Evolutionary conservation across 1,140 invertebrate genomes (phyloP).

Genomic region (Dreissena rostriformis): DNA sequence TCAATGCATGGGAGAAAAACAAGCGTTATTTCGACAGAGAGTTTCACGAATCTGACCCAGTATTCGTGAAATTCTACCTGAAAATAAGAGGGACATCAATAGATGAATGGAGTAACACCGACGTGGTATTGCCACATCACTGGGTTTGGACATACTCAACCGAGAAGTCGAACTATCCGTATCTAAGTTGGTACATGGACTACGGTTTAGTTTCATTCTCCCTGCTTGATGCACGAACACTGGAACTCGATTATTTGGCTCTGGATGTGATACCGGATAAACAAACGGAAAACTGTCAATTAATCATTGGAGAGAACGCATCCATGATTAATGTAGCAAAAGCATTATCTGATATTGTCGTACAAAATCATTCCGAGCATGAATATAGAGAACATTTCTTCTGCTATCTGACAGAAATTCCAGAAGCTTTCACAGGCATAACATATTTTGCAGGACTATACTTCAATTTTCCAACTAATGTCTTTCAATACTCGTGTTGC

Average conservation of each 20-base stretch:
- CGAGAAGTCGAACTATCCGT: constrained; percentile 5
- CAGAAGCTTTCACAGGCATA: neutral
- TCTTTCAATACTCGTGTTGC: constrained; percentile 28
- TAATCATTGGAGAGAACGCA: neutral
- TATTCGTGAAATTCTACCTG: too few relatives aligned
- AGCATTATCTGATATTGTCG: neutral
- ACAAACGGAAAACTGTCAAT: neutral
- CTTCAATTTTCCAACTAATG: constrained; percentile 8
- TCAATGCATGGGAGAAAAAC: too few relatives aligned
- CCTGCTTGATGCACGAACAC: constrained; percentile 17
- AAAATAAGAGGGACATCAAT: too few relatives aligned
- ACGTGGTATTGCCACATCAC: neutral
- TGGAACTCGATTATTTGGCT: neutral
- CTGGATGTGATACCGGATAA: neutral
- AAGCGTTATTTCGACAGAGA: too few relatives aligned
- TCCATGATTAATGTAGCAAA: neutral
- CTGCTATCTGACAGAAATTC: constrained; percentile 15
- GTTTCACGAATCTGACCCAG: too few relatives aligned
- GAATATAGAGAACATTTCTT: constrained; percentile 14
- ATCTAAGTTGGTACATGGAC: constrained; percentile 26
- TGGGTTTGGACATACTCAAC: constrained; percentile 36
- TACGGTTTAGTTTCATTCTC: constrained; percentile 20
- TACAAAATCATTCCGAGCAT: neutral
- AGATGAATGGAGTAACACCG: too few relatives aligned
- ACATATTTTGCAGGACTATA: constrained; percentile 27